Percentiles rank a stretch among this genome's conserved stretches.
These are phyloP conservation scores for Brevimyrus niger DNA, from an alignment of 2,113 vertebrate species.

Conservation along the genomic window DNA sequence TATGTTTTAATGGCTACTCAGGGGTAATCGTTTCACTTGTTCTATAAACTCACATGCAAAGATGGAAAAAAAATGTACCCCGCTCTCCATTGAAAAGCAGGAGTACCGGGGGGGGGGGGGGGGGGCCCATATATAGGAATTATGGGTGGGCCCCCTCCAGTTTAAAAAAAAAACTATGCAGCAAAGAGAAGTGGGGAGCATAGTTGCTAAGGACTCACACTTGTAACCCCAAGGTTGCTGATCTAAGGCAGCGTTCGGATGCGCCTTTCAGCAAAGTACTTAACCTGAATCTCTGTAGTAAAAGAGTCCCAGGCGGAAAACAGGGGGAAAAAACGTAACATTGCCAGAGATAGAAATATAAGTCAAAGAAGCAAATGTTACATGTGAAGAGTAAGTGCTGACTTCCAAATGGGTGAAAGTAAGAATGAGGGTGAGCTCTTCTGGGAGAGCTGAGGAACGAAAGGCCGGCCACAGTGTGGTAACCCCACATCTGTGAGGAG, in stretches of 20 bases:
- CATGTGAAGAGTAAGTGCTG: neutral
- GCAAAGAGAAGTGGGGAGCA: neutral
- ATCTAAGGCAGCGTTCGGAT: neutral
- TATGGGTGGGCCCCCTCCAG: neutral
- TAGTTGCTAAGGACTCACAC: neutral
- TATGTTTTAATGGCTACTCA: neutral
- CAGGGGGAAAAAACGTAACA: neutral
- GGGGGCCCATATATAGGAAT: neutral
- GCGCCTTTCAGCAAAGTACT: neutral
- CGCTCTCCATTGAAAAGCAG: neutral
- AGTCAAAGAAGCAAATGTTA: neutral
- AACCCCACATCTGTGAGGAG: neutral
- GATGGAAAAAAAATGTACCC: neutral
- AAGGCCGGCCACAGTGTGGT: neutral
- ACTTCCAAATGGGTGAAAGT: neutral
- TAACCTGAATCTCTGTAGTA: neutral
- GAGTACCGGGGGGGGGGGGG: neutral
- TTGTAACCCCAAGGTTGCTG: neutral
- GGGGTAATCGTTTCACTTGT: neutral
- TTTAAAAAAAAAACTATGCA: neutral
- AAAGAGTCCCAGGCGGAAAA: neutral
- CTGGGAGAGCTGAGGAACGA: neutral
- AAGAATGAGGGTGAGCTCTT: neutral
- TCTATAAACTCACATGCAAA: slow-evolving; percentile 1
- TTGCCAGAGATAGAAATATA: neutral